Evolutionary conservation across 2,113 vertebrate genomes (phyloP).

Genomic region (Scortum barcoo): DNA sequence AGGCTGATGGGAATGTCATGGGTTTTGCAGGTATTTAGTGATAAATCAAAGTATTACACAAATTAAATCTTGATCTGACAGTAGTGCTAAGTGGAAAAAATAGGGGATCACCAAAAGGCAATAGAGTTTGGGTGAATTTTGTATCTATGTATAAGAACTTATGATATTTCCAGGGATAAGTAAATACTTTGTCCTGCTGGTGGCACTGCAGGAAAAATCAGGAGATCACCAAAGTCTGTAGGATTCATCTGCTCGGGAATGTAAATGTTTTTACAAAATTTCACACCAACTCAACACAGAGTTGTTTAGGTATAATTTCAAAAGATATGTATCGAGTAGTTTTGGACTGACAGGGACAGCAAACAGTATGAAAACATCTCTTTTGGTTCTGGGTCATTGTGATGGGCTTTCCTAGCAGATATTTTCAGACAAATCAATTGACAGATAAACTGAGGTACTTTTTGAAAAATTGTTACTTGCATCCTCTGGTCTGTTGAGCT

Average conservation of each 20-base stretch:
- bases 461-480: neutral
- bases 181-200: neutral
- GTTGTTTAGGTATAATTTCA: too few species aligned
- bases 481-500: neutral
- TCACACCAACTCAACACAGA: too few species aligned
- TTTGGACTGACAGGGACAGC: neutral
- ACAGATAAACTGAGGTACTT: neutral
- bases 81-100: neutral
- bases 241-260: neutral
- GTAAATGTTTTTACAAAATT: too few species aligned
- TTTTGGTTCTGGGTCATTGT: too few species aligned
- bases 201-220: neutral
- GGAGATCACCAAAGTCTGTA: neutral
- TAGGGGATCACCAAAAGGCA: neutral
- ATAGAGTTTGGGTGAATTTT: too few species aligned
- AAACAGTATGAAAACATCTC: neutral
- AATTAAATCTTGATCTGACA: neutral
- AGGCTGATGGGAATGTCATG: neutral
- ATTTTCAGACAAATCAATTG: too few species aligned
- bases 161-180: neutral
- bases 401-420: too few species aligned
- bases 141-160: neutral
- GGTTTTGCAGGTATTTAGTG: neutral
- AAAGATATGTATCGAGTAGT: too few species aligned
- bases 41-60: neutral